phyloP scores from a whole-genome alignment of 2,797 vertebrate genomes.

The Menidia menidia region DNA sequence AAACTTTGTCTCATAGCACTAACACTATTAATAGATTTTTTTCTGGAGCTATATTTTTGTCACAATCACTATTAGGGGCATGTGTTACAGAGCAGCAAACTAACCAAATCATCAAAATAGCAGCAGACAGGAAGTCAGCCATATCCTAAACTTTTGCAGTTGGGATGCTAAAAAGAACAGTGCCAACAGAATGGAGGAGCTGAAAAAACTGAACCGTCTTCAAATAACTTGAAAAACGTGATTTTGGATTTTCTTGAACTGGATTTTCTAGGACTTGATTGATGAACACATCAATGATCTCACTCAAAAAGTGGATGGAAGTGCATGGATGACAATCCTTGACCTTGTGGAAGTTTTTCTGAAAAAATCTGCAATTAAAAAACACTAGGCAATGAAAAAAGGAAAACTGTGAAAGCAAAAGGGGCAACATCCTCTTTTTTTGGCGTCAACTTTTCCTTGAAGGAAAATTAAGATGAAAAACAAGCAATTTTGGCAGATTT shows the following conservation, averaged over 20 bases:
- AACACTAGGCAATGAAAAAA: background rate
- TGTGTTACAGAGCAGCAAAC: conserved; percentile 22
- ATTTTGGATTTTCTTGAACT: background rate
- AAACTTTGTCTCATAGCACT: conserved; percentile 42
- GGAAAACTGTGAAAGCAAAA: conserved; percentile 23
- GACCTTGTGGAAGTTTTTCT: background rate
- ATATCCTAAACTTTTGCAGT: background rate
- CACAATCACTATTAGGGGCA: conserved; percentile 21
- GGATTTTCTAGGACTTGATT: background rate
- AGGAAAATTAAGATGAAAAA: conserved; percentile 26
- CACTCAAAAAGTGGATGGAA: background rate
- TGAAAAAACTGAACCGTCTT: background rate
- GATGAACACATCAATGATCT: background rate
- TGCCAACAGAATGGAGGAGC: background rate
- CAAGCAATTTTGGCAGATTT: conserved; percentile 12
- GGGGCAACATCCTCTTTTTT: conserved; percentile 38
- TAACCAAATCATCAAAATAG: conserved; percentile 2
- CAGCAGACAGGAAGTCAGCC: background rate
- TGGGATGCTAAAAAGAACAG: background rate
- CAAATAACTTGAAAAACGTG: conserved; percentile 2
- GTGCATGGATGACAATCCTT: background rate
- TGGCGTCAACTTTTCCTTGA: conserved; percentile 20
- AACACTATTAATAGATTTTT: conserved; percentile 32
- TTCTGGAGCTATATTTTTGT: background rate
- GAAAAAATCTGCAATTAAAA: background rate